These are phyloP conservation scores for Ia io DNA, from an alignment of 2,113 vertebrate genomes.

Conservation along the genomic window DNA sequence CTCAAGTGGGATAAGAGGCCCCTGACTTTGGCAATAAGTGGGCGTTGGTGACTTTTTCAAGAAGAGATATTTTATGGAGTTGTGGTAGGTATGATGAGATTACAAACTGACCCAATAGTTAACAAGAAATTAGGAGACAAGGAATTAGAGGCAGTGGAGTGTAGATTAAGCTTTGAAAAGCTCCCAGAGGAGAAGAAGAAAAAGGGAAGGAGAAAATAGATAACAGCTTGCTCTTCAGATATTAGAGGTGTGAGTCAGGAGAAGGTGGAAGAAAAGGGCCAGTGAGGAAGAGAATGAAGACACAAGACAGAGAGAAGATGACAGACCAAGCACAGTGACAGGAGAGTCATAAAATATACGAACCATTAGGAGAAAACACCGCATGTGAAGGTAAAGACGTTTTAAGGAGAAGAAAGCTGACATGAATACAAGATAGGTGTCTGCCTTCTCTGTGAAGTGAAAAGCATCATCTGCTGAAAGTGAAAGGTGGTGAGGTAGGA, in stretches of 20 bases:
- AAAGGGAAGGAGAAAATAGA: background rate
- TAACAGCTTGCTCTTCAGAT: background rate
- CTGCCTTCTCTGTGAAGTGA: background rate
- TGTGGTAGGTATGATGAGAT: background rate
- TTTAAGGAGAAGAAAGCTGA: background rate
- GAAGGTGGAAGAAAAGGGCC: background rate
- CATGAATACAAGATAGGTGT: background rate
- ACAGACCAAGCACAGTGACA: background rate
- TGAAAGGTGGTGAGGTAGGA: slow-evolving; percentile 14
- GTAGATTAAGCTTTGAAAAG: slow-evolving; percentile 1
- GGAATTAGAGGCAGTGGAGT: background rate
- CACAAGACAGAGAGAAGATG: background rate
- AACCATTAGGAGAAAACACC: background rate
- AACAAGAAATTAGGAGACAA: slow-evolving; percentile 18
- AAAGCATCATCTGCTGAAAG: background rate
- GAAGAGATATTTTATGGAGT: slow-evolving; percentile 5
- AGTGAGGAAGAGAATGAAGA: background rate
- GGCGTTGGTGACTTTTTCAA: slow-evolving; percentile 15
- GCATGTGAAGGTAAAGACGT: background rate
- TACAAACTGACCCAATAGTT: background rate
- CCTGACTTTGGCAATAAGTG: background rate
- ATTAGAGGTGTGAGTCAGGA: background rate
- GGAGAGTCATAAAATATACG: background rate
- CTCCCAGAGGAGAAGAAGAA: background rate
- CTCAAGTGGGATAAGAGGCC: background rate